Evolutionary conservation across 2,113 vertebrate genomes (phyloP).

Genomic region (Oncorhynchus gorbuscha): DNA sequence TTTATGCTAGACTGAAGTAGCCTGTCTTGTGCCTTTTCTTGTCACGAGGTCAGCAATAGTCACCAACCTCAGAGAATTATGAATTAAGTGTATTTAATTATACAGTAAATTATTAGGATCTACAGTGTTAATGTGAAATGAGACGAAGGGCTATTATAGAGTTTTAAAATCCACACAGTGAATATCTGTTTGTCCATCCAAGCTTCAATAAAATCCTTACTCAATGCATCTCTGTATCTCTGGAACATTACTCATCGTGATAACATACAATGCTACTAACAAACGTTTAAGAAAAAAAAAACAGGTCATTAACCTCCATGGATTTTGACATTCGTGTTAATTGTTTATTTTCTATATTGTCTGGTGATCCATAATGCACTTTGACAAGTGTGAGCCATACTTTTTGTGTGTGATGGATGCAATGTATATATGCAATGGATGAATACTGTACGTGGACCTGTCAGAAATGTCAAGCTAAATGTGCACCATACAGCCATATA

Average conservation of each 20-base stretch:
- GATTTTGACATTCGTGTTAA: neutral
- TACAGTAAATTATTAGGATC: neutral
- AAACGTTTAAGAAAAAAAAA: neutral
- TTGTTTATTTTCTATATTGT: neutral
- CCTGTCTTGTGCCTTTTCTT: neutral
- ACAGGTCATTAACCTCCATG: slow-evolving; percentile 7
- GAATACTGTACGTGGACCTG: slow-evolving; percentile 24
- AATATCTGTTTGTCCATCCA: neutral
- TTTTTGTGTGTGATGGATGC: slow-evolving; percentile 17
- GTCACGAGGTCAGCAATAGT: neutral
- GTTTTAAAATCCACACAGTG: neutral
- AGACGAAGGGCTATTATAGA: neutral
- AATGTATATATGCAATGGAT: slow-evolving; percentile 34
- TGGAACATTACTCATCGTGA: neutral
- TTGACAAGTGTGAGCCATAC: slow-evolving; percentile 30
- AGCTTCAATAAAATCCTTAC: no score
- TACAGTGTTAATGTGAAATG: neutral
- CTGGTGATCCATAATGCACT: slow-evolving; percentile 37
- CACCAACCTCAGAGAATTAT: neutral
- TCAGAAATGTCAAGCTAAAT: neutral
- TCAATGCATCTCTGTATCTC: neutral
- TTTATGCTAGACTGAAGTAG: neutral
- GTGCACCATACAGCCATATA: slow-evolving; percentile 22
- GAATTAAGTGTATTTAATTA: no score
- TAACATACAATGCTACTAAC: slow-evolving; percentile 26